Conservation (phyloP, 2,113 vertebrate species). For the Chlorodrepanis virens region DNA sequence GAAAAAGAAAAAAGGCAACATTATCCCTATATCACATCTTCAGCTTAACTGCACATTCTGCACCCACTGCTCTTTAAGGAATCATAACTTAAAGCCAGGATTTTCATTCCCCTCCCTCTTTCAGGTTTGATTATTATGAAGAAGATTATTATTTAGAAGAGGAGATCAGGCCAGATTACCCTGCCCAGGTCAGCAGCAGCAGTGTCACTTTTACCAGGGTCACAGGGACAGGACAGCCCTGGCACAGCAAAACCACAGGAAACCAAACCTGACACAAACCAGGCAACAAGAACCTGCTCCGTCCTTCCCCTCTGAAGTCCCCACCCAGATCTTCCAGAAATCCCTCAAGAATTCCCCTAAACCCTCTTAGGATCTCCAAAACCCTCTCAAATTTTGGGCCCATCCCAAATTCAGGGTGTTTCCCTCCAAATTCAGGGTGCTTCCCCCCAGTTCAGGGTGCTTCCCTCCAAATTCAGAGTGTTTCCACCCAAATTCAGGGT, state of each 20-base stretch:
- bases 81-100: background rate
- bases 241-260: no score
- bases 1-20: background rate
- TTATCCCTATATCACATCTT: background rate
- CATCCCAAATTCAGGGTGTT: background rate
- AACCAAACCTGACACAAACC: background rate
- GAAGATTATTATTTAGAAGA: background rate
- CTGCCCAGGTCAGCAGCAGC: background rate
- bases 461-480: no score
- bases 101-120: background rate
- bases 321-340: background rate
- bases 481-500: no score
- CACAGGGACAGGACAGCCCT: background rate
- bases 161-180: background rate
- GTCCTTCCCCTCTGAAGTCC: background rate
- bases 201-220: rapidly evolving
- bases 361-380: rapidly evolving
- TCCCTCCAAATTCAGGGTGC: background rate
- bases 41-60: constrained; percentile 10
- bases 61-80: constrained; percentile 22
- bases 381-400: background rate
- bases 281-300: background rate
- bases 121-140: background rate
- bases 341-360: background rate
- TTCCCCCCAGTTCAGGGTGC: background rate